These are phyloP conservation scores for Meteorus cinctellus DNA, from an alignment of 2,888 invertebrate genomes.

Conservation along the genomic window DNA sequence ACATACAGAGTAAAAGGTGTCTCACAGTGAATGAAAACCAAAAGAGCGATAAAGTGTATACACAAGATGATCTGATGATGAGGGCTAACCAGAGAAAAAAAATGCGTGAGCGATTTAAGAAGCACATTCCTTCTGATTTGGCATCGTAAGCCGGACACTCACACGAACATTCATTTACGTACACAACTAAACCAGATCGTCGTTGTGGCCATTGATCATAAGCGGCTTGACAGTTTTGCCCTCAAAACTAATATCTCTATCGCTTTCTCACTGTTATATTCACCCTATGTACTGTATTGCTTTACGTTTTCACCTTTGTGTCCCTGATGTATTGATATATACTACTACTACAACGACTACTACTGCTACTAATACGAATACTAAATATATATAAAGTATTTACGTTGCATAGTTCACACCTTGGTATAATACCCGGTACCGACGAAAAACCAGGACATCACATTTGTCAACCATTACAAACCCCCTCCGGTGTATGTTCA, in stretches of 20 bases:
- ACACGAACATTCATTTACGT: conserved; percentile 25
- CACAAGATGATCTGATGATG: conserved; percentile 24
- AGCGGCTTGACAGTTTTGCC: conserved; percentile 61
- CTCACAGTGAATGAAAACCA: conserved; percentile 9
- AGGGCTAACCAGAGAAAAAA: conserved; percentile 5
- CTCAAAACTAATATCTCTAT: conserved; percentile 14
- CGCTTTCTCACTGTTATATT: conserved; percentile 9
- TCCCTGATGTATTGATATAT: conserved; percentile 5
- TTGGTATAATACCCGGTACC: conserved; percentile 39
- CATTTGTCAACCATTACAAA: conserved; percentile 45
- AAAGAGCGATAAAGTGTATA: conserved; percentile 13
- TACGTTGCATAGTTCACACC: conserved; percentile 33
- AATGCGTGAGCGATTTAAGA: conserved; percentile 53
- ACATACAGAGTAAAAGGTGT: not conserved
- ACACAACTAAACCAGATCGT: conserved; percentile 8
- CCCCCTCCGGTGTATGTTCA: conserved; percentile 28
- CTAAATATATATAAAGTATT: conserved; percentile 1
- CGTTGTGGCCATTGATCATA: conserved; percentile 65
- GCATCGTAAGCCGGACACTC: conserved; percentile 53
- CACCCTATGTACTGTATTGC: conserved; percentile 2
- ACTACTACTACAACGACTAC: not conserved
- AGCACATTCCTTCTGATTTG: conserved; percentile 52
- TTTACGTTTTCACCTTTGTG: conserved; percentile 1
- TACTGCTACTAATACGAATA: not conserved
- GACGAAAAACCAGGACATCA: conserved; percentile 17